Base-by-base conservation (phyloP, 2,888 invertebrate genomes). In the Schizotus pectinicornis region DNA sequence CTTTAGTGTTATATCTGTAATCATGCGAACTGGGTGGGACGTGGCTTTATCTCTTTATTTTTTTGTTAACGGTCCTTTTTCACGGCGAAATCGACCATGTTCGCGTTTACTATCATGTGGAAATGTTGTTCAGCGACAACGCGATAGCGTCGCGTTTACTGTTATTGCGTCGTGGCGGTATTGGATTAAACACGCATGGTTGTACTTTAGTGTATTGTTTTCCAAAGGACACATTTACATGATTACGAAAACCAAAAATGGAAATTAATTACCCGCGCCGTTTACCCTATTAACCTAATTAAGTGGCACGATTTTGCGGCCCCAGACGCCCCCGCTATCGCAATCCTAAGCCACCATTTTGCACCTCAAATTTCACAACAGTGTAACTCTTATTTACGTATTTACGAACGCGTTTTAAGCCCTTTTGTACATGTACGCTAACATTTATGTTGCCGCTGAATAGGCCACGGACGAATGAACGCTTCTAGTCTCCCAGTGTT, bases 21-120 rank as follows among this genome's bases (percentile, higher is more conserved):
- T 56, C 45, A 56, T 56, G 49, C 50, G 43, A 50, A 30, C 35
- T 14, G 46, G 53, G 7, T 12, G 39, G 22, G 52, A 39, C 33
- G 39, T 42, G 31, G 38, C 38, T 53, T 53, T 53, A 53, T 53
- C 53, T 49, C 11, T 33, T 50, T 46, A 46, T 51, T 56, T 33
- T 43, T 45, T 42, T 41, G 45, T 45, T 56, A 51, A 56, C 46
- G 45, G 50, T 33, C 41, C 50, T 49, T 56, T 56, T 56, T 50
- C 46, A 37, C 37, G 22, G 56, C n/a, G 45, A 56, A 56, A 56
- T 56, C 56, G 56, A 56, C 56, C 56, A 45, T 56, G 50, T 50
- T 49, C 37, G 11, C 37, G 49, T 49, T 42, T 46, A 56, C 46
- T 56, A 51, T 51, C 51, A 51, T 51, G 56, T 51, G 46, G 46